A percentile compares a stretch with the other conserved stretches of the same genome.
These are phyloP conservation scores for Asobara japonica DNA, from an alignment of 1,140 invertebrate species.

Conservation along the genomic window DNA sequence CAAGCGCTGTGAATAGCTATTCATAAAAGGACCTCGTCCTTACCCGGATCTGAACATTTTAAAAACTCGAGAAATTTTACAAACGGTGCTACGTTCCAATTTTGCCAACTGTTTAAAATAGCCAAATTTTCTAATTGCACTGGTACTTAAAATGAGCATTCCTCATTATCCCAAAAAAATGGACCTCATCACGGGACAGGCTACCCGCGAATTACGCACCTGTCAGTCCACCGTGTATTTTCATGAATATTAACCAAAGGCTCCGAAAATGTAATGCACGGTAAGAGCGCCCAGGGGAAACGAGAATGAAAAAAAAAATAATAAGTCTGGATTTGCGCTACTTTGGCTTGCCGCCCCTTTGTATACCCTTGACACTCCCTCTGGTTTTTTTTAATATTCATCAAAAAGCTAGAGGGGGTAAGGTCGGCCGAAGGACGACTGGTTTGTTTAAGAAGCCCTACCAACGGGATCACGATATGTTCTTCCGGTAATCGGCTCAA, in stretches of 20 bases:
- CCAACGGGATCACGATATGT: not conserved
- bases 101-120: too few species aligned
- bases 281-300: not conserved
- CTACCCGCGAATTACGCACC: not conserved
- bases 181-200: not conserved
- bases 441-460: not conserved
- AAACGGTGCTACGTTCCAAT: too few species aligned
- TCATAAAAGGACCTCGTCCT: not conserved
- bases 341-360: not conserved
- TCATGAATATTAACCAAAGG: not conserved
- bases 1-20: not conserved
- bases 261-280: not conserved
- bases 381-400: constrained; percentile 53
- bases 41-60: too few species aligned
- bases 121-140: too few species aligned
- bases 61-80: too few species aligned
- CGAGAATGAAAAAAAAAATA: not conserved
- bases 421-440: constrained; percentile 49
- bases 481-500: constrained; percentile 13
- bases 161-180: not conserved
- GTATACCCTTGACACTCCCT: constrained; percentile 1
- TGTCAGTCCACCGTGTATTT: not conserved
- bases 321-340: too few species aligned
- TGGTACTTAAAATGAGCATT: too few species aligned
- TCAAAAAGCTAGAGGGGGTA: constrained; percentile 47